Evolutionary conservation across 2,113 vertebrate species (phyloP).

Genomic region (Raja brachyura): DNA sequence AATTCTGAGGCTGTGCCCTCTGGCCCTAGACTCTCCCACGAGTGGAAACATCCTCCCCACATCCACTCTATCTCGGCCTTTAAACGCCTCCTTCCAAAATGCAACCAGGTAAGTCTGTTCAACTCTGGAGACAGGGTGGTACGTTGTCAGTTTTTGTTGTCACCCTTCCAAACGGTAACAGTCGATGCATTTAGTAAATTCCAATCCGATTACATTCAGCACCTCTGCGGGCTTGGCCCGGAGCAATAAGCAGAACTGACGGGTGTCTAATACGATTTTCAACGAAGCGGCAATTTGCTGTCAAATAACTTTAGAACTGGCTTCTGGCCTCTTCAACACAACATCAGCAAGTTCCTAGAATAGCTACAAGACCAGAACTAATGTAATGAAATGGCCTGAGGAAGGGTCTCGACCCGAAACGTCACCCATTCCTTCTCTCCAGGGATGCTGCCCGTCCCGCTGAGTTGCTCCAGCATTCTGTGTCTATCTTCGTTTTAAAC

Average conservation of each 20-base stretch:
- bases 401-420: too few species aligned
- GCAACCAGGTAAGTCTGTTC: neutral
- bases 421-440: too few species aligned
- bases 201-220: slow-evolving; percentile 6
- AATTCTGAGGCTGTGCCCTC: too few species aligned
- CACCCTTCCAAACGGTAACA: neutral
- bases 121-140: neutral
- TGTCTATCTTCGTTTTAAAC: too few species aligned
- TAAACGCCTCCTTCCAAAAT: neutral
- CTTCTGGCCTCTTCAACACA: neutral
- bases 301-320: neutral
- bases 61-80: too few species aligned
- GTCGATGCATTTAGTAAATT: slow-evolving; percentile 9
- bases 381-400: neutral
- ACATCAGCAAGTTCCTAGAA: neutral
- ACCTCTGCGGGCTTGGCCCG: neutral
- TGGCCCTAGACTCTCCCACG: too few species aligned
- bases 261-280: neutral
- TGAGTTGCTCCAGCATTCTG: too few species aligned
- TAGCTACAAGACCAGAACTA: neutral
- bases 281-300: neutral
- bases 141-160: neutral
- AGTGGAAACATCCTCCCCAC: too few species aligned
- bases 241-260: neutral
- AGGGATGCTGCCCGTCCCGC: too few species aligned